Conservation (phyloP, 2,113 vertebrate genomes). For the Ascaphus truei region DNA sequence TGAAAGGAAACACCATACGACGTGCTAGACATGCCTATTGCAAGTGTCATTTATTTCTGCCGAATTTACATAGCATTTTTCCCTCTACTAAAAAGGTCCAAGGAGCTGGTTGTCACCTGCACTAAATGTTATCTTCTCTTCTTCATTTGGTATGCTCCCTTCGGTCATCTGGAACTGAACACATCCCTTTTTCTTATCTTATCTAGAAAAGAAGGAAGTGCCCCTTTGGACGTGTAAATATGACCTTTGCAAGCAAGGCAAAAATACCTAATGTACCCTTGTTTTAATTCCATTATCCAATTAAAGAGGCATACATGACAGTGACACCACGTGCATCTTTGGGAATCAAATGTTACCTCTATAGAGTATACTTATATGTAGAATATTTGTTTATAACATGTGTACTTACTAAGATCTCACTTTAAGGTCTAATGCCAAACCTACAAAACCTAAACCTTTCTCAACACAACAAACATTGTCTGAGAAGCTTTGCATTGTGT, state of each 20-base stretch:
- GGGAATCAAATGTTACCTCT: no score
- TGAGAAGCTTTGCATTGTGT: no score
- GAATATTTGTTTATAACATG: no score
- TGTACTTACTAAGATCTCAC: no score
- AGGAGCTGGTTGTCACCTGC: conserved; percentile 53
- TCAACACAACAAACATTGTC: no score
- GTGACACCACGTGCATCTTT: no score
- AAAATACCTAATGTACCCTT: conserved; percentile 46
- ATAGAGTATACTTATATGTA: no score
- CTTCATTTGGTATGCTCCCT: conserved; percentile 55
- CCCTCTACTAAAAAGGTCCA: not conserved
- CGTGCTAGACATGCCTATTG: not conserved
- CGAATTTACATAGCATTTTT: not conserved
- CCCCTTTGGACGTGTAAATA: conserved; percentile 70
- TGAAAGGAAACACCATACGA: conserved; percentile 7
- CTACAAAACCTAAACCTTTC: no score
- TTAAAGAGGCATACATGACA: conserved; percentile 48
- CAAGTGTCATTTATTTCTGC: not conserved
- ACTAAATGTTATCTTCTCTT: conserved; percentile 63
- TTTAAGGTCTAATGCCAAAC: no score
- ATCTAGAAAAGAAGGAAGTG: conserved; percentile 72
- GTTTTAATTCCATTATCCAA: conserved; percentile 57
- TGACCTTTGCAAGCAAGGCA: conserved; percentile 68
- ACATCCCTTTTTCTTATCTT: conserved; percentile 72
- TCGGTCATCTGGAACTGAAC: conserved; percentile 72